Base-by-base conservation (phyloP, 2,888 invertebrate genomes). In the Idaea aversata region DNA sequence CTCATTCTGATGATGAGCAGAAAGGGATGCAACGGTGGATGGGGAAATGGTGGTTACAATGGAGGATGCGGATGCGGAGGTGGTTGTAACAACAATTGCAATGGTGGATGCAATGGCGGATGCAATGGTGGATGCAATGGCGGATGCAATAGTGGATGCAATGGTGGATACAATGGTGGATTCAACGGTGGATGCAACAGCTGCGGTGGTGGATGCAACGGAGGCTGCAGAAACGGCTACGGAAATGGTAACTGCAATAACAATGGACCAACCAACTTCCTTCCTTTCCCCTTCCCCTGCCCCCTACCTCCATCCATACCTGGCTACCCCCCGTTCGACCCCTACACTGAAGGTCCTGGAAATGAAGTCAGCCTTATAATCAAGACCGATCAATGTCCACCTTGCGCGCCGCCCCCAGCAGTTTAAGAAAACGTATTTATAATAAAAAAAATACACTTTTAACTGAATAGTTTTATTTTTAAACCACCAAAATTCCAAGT, bases 1-100 rank as follows among this genome's bases (percentile, higher is more conserved):
- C 75, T 90, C 3, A 74, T 90, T 58, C 78, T 87, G 58, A 83
- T 87, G 0, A 65, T 86, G 73, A 84, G 70, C 34, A 78, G 76
- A 61, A 73, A 73, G 66, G 66, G 67, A 15, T 60, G 65, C 16
- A 68, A 71, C 13, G 67, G 67, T 10, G 71, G 72, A 36, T 70
- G 38, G 1, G 70, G 68, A 0, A 71, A 74, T 15, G 67, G 72
- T n/a, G 71, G 71, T 34, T 47, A 59, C 5, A 62, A 57, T 59
- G 61, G 62, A 59, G 68, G 58, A 60, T 38, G 63, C n/a, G 68
- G 72, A 16, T 62, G 67, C 15, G 15, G 47, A 1, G 58, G 64
- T 10, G 72, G 77, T 4, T 72, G 72, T 16, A 72, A 69, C 6
- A 7, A 10, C 47, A 47, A 47, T 36, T 67, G 61, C 6, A 57